Evolutionary conservation across 2,888 invertebrate genomes (phyloP), one percentile per base, ranked within the genome.

Genomic region (Scelioninae gen. 2): DNA sequence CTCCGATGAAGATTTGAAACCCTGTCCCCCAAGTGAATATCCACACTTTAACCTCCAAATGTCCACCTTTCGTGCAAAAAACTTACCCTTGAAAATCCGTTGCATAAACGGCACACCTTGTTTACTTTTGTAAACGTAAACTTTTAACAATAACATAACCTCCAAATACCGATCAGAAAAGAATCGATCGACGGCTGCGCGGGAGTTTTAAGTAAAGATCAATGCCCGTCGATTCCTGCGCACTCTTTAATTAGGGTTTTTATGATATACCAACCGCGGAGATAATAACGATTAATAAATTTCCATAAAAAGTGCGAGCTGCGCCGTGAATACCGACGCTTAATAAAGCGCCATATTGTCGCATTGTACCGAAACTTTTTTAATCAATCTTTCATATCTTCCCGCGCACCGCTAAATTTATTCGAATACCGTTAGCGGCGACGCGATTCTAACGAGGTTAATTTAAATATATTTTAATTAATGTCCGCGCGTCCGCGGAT

Each of bases 381-480:
- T 71, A 67, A 71, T 74, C 70, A 71, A 74, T 74, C 67, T 71
- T 52, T 68, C 50, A 50, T 74, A 70, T 61, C 69, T 46, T 60
- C 15, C n/a, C n/a, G n/a, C n/a, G 46, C 35, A 19, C 39, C 16
- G 37, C 45, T 2, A 67, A 71, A 63, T 72, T 63, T 63, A 71
- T 70, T 67, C 65, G 50, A 65, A 69, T 45, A 45, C 7, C 41
- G 19, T 57, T 53, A 50, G 16, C 35, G 33, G 45, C 16, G 18
- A 5, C 28, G 48, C 16, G 25, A 57, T 22, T 60, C 39, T 31
- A 39, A 57, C 67, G 82, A 81, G 19, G 78, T 78, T 60, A 85
- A 70, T 39, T 78, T 75, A 72, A 83, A 85, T 41, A 67, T 71
- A 50, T 50, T 57, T 63, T 50, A 46, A 71, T 73, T 73, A 67